Conservation (phyloP, 2,888 invertebrate genomes). For the Papilio protenor region DNA sequence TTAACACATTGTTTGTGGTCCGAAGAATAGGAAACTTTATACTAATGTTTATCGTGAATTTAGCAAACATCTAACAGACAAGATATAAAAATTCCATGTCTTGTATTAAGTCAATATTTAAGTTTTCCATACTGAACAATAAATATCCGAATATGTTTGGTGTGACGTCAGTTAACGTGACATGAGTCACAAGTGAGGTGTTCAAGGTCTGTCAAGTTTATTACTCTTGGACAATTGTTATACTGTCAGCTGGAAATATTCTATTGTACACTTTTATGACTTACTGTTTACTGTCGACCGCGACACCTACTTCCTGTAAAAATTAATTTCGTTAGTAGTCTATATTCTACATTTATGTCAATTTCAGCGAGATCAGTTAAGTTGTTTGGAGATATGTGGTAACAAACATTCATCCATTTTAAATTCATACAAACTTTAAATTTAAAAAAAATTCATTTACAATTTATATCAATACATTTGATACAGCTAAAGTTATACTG, state of each 20-base stretch:
- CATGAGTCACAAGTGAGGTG: neutral
- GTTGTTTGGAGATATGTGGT: too few species aligned
- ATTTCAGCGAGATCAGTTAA: too few species aligned
- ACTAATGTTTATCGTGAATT: too few species aligned
- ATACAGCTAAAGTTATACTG: too few species aligned
- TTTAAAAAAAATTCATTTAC: too few species aligned
- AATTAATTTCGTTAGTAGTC: too few species aligned
- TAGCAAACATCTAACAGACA: neutral
- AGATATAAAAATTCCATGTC: neutral
- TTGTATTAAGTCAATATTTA: neutral
- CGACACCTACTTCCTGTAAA: too few species aligned
- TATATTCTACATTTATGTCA: too few species aligned
- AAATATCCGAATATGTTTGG: neutral
- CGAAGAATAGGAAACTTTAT: neutral
- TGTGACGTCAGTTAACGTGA: neutral
- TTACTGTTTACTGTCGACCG: neutral
- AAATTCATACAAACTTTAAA: too few species aligned
- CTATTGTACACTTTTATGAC: conserved; percentile 3
- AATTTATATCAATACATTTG: too few species aligned
- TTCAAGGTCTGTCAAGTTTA: conserved; percentile 33
- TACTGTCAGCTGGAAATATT: neutral
- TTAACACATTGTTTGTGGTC: neutral
- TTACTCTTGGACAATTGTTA: conserved; percentile 6
- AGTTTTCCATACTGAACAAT: neutral
- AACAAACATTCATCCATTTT: too few species aligned